Evolutionary conservation across 92 coral and sea anemone species (phyloP), one percentile per base, ranked within the genome.

Genomic region (Parazoanthus swiftii): DNA sequence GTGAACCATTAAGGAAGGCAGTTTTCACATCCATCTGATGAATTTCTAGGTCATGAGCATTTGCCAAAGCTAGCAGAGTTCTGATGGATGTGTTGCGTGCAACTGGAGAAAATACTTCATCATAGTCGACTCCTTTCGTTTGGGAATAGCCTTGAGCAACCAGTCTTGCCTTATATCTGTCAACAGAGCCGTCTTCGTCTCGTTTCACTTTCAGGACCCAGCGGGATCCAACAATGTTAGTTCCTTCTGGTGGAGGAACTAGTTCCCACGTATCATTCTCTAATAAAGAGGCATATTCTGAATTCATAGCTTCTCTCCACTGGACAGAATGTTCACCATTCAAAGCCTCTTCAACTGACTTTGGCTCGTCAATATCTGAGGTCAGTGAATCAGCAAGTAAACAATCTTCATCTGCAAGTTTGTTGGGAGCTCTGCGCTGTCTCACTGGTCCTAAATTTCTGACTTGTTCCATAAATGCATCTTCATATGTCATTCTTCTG

Each of bases 91-190:
- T 50, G 70, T 91, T 51, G 7, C 91, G 87, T 29, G 92, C 93
- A 6, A 89, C 95, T 82, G 93, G 92, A 77, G 95, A 83, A 70
- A 93, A 93, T 37, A 91, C 89, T 86, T 91, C 93, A 75, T 89
- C 91, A 51, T 85, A 90, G 88, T 91, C 92, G 15, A 91, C 85
- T 81, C 94, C 96, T 80, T 92, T 89, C 26, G 88, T 88, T 74
- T 92, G 88, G 23, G 93, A 90, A 92, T 92, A 93, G 56, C 93
- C 91, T 85, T 92, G 94, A 18, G 92, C 96, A 29, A 90, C 93
- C 78, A 90, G 91, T 84, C 90, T 85, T 46, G 93, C 90, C 66
- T 91, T 89, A 33, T 81, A 91, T 46, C 92, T 84, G 72, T 94
- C 91, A 68, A 92, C 73, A 25, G 80, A 67, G 33, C 96, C 96